A percentile compares a stretch with the other conserved stretches of the same genome.
Evolutionary conservation across 2,888 invertebrate species (phyloP).

Genomic region (Shargacucullia verbasci): DNA sequence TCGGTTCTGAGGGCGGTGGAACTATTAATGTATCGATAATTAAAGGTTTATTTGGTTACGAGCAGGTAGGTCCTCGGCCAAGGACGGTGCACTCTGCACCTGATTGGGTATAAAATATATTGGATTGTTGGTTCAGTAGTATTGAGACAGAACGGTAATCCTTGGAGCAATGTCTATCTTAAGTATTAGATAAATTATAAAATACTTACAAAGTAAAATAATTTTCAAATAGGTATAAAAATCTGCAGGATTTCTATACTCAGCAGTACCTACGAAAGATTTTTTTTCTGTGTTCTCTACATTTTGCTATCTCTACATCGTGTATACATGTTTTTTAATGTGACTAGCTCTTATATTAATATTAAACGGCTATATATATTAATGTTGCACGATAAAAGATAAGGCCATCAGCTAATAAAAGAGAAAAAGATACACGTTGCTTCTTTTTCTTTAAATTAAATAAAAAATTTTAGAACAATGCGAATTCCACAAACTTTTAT

Average conservation of each 20-base stretch:
- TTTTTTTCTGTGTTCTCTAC: too few species aligned
- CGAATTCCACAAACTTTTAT: too few species aligned
- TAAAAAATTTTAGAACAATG: not conserved
- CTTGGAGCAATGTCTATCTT: too few species aligned
- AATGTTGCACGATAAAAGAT: conserved; percentile 4
- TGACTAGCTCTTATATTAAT: conserved; percentile 12
- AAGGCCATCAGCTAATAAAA: not conserved
- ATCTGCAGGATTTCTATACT: too few species aligned
- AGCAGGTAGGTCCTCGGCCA: conserved; percentile 53
- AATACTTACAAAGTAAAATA: too few species aligned
- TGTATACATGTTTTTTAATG: conserved; percentile 8
- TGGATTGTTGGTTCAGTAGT: not conserved
- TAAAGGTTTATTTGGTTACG: conserved; percentile 60
- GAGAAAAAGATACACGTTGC: not conserved
- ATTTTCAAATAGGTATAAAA: too few species aligned
- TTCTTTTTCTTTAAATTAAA: not conserved
- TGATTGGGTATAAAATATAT: conserved; percentile 3
- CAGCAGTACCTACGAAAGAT: too few species aligned
- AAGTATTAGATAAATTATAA: too few species aligned
- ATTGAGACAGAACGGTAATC: too few species aligned
- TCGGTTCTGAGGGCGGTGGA: conserved; percentile 70
- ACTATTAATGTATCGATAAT: conserved; percentile 59
- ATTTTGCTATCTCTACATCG: conserved; percentile 22
- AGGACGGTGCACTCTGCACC: conserved; percentile 7
- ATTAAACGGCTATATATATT: too few species aligned